Evolutionary conservation across 1,140 invertebrate genomes (phyloP), one percentile per base, ranked within the genome.

Genomic region (Megathymus violae): DNA sequence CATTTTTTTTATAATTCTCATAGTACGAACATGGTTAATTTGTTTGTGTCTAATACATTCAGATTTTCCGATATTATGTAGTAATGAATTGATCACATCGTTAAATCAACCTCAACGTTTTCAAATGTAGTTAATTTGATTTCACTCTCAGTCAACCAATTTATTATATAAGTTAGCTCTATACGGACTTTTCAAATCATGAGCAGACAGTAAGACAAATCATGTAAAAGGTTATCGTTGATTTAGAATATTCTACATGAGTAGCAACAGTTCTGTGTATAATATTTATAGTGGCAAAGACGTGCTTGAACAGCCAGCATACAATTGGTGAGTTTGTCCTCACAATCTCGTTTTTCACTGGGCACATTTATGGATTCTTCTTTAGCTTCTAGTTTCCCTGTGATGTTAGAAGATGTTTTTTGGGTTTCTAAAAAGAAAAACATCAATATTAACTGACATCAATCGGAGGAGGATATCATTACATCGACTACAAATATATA

Each of bases 211-310:
- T 9, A 31, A 31, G 1, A 31, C 7, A 1, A 5, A 31, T 31
- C 27, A 9, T 7, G 3, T 31, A 31, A 31, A 5, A 31, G 7
- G 1, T 31, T 1, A 5, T 9, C 27, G 27, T 4, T 31, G 27
- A 31, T 36, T 36, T 36, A 60, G 25, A 9, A 10, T 22, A 72
- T 71, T 34, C 50, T 74, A 62, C 95, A 96, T 14, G 95, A 95
- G 14, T 92, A 78, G 82, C 97, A 97, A 76, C 97, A 97, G 43
- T 95, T 94, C 31, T 93, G 93, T 25, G 93, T 93, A 85, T 97
- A 97, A 85, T 96, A 97, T 58, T 94, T 93, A 79, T 96, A 97
- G 74, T 93, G 93, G 85, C 96, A 97, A 0, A 97, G 92, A 17
- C 95, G 92, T 14, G 95, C 95, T 79, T 96, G 94, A 0, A 94